phyloP scores from a whole-genome alignment of 2,797 vertebrate genomes.

The Chloroceryle amazona region DNA sequence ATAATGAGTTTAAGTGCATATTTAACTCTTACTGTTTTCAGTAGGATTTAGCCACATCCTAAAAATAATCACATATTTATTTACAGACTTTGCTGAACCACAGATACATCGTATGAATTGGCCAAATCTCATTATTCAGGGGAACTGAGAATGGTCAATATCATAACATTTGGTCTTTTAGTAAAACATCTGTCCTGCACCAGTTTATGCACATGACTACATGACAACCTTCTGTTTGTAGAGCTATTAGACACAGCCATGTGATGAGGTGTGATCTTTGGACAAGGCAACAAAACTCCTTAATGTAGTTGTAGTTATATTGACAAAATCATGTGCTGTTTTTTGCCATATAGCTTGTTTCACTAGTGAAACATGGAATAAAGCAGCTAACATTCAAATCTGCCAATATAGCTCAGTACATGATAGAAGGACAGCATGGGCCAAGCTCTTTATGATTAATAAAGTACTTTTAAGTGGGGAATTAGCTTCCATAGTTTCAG shows the following conservation, averaged over 20 bases:
- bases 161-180: neutral
- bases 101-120: neutral
- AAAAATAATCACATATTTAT: neutral
- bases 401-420: neutral
- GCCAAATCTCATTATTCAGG: neutral
- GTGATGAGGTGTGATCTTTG: neutral
- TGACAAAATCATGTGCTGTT: neutral
- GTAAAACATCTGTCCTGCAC: neutral
- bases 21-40: neutral
- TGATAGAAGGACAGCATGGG: neutral
- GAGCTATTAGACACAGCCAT: neutral
- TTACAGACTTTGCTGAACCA: neutral
- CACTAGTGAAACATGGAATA: neutral
- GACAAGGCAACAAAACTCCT: neutral
- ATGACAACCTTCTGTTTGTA: neutral
- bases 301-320: neutral
- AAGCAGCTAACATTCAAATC: neutral
- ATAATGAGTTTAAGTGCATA: neutral
- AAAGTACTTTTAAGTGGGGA: neutral
- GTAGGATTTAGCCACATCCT: neutral
- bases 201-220: neutral
- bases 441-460: neutral
- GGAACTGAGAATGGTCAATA: neutral
- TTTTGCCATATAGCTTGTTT: neutral
- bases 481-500: neutral